phyloP scores from a whole-genome alignment of 2,888 invertebrate genomes.

The Lampropteryx suffumata region DNA sequence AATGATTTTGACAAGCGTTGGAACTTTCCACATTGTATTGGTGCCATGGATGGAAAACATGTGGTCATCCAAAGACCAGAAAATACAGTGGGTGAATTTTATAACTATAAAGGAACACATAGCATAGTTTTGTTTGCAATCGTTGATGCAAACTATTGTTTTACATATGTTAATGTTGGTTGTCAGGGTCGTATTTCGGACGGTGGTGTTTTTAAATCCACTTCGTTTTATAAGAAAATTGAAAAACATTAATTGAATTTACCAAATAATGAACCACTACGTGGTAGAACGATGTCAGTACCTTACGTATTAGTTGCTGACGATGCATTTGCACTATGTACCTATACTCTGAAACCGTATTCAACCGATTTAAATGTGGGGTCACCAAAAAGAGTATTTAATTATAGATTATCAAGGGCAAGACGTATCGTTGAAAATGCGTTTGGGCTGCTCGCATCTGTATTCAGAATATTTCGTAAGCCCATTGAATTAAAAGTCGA shows the following conservation, averaged over 20 bases:
- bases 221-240: slow-evolving; percentile 17
- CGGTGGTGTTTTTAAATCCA: slow-evolving; percentile 32
- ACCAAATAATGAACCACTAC: slow-evolving; percentile 16
- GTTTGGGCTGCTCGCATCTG: slow-evolving; percentile 16
- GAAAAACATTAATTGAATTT: slow-evolving; percentile 17
- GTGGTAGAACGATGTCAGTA: slow-evolving; percentile 16
- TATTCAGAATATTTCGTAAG: slow-evolving; percentile 18
- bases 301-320: slow-evolving; percentile 20
- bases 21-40: slow-evolving; percentile 7
- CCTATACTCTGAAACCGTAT: slow-evolving; percentile 19
- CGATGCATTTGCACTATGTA: slow-evolving; percentile 19
- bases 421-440: slow-evolving; percentile 13
- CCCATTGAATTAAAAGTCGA: slow-evolving; percentile 16
- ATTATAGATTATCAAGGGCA: too few relatives aligned
- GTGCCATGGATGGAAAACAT: too few relatives aligned
- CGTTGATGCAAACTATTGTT: slow-evolving; percentile 41
- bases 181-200: slow-evolving; percentile 37
- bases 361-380: slow-evolving; percentile 19
- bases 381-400: slow-evolving; percentile 16
- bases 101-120: too few relatives aligned
- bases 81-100: slow-evolving; percentile 25
- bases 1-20: slow-evolving; percentile 7
- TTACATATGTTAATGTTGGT: slow-evolving; percentile 42
- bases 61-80: slow-evolving; percentile 15
- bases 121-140: too few relatives aligned